phyloP scores from a whole-genome alignment of 2,888 invertebrate species.

The Torymus texanus region DNA sequence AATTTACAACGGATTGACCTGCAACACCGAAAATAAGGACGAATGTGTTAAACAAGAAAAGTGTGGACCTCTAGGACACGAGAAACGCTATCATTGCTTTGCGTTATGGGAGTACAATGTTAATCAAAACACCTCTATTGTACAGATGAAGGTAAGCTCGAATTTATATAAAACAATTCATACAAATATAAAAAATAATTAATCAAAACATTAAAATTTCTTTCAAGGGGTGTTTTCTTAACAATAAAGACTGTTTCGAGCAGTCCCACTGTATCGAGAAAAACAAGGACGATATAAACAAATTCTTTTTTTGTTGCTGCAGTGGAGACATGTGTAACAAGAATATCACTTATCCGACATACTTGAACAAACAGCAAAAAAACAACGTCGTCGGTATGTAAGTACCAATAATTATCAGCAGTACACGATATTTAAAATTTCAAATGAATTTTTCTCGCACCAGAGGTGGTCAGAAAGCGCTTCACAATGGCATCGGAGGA shows the following conservation, averaged over 20 bases:
- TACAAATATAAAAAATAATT: no score
- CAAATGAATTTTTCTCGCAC: no score
- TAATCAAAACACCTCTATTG: neutral
- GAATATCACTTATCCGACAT: constrained; percentile 80
- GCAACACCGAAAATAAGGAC: no score
- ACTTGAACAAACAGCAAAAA: neutral
- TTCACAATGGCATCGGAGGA: no score
- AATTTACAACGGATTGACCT: no score
- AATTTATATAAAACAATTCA: no score
- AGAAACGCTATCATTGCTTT: neutral
- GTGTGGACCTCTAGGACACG: neutral
- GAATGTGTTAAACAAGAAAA: neutral
- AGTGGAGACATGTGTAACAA: constrained; percentile 88
- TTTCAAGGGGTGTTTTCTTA: constrained; percentile 89
- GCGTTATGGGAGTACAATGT: neutral
- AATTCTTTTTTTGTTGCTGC: constrained; percentile 92
- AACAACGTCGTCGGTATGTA: neutral
- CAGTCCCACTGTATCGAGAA: constrained; percentile 82
- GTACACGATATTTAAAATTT: no score
- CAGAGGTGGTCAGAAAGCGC: no score
- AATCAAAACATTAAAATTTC: no score
- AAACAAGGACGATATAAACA: constrained; percentile 80
- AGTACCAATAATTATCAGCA: no score
- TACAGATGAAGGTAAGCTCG: no score
- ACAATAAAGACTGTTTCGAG: constrained; percentile 87